Percentiles rank a stretch among this genome's conserved stretches.
Evolutionary conservation across 2,888 invertebrate species (phyloP).

Genomic region (Ochlodes sylvanus): DNA sequence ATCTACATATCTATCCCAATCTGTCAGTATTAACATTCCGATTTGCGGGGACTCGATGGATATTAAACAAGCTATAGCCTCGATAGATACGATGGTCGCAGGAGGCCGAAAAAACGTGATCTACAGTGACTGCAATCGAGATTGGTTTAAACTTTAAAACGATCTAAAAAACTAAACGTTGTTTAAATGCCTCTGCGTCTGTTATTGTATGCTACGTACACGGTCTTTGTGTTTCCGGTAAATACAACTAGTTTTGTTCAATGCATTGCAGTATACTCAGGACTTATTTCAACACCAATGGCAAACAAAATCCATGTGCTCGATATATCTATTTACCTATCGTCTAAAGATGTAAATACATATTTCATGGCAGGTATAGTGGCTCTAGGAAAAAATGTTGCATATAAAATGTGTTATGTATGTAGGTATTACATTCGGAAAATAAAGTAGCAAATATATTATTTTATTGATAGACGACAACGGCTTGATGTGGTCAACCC

Average conservation of each 20-base stretch:
- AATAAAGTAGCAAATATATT: no score
- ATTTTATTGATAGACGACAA: no score
- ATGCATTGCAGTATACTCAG: background rate
- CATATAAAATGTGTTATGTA: no score
- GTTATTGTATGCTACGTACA: conserved; percentile 29
- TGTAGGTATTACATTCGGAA: no score
- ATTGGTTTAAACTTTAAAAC: conserved; percentile 42
- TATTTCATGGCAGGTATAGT: no score
- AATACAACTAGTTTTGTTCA: conserved; percentile 23
- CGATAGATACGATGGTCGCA: conserved; percentile 41
- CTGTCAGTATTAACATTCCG: conserved; percentile 69
- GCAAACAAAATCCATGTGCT: background rate
- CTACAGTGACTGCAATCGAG: conserved; percentile 43
- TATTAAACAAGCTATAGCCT: conserved; percentile 64
- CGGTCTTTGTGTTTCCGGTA: conserved; percentile 31
- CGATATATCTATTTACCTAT: no score
- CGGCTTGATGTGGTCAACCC: no score
- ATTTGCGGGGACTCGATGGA: conserved; percentile 67
- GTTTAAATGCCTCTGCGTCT: conserved; percentile 35
- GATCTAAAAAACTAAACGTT: conserved; percentile 17
- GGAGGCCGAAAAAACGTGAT: conserved; percentile 40
- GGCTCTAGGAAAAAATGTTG: no score
- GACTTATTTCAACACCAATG: background rate
- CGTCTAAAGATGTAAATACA: no score
- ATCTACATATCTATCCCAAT: conserved; percentile 52